Percentiles rank a stretch among this genome's conserved stretches.
These are phyloP conservation scores for Microtus pennsylvanicus DNA, from an alignment of 2,113 vertebrate genomes.

Conservation along the genomic window DNA sequence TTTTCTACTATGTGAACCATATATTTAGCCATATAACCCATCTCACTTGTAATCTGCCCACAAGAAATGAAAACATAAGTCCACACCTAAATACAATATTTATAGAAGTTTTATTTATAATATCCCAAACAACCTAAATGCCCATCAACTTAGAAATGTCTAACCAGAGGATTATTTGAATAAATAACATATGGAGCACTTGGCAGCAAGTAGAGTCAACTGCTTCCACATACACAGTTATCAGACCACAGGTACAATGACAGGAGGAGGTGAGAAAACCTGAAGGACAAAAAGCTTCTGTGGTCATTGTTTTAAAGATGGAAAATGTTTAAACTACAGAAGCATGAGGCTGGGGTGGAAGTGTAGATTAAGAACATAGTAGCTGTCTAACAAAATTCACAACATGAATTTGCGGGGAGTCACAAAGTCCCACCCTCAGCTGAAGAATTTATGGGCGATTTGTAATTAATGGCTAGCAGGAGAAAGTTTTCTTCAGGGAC, in stretches of 20 bases:
- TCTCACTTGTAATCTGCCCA: not conserved
- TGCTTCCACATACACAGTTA: not conserved
- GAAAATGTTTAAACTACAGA: not conserved
- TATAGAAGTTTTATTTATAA: conserved; percentile 5
- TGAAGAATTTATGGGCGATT: not conserved
- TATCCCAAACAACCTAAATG: not conserved
- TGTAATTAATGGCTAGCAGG: not conserved
- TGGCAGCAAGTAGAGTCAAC: not conserved
- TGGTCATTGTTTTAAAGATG: not conserved
- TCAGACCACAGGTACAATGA: not conserved
- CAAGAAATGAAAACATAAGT: not conserved
- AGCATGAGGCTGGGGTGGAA: not conserved
- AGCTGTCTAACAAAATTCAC: not conserved
- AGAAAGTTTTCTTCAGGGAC: not conserved
- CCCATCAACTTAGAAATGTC: not conserved
- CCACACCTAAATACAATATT: not conserved
- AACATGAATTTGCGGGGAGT: too few species aligned
- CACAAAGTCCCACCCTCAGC: too few species aligned
- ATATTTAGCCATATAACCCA: not conserved
- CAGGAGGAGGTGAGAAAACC: not conserved
- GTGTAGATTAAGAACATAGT: not conserved
- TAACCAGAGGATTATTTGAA: not conserved
- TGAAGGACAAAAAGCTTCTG: not conserved
- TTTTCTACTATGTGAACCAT: not conserved
- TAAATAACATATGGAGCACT: not conserved